Conservation (phyloP, 2,113 vertebrate genomes). For the Pterocles burchelli region DNA sequence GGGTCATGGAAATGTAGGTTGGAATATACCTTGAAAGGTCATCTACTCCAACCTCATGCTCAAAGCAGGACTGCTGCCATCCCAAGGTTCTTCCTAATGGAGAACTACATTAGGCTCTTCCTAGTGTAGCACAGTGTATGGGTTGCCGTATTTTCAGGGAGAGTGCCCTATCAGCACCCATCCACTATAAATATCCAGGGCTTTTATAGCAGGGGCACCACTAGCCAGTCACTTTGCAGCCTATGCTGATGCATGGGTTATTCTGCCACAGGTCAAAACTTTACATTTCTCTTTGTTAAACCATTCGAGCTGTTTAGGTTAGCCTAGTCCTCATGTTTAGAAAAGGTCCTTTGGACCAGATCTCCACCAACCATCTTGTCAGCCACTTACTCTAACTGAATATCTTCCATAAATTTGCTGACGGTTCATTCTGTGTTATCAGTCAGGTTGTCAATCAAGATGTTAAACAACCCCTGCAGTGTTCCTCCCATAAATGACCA, state of each 20-base stretch:
- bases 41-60: not conserved
- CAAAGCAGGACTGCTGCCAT: not conserved
- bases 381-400: not conserved
- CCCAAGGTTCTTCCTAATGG: not conserved
- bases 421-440: not conserved
- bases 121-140: not conserved
- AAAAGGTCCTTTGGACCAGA: not conserved
- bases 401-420: not conserved
- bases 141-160: not conserved
- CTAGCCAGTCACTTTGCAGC: not conserved
- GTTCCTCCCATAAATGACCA: not conserved
- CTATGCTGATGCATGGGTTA: not conserved
- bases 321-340: not conserved
- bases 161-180: not conserved
- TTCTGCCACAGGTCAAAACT: not conserved
- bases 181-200: not conserved
- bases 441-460: not conserved
- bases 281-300: not conserved
- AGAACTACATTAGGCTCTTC: not conserved
- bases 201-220: not conserved
- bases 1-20: not conserved
- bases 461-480: not conserved
- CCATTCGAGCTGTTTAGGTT: not conserved
- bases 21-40: not conserved
- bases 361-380: not conserved